Base-by-base conservation (phyloP, 2,888 invertebrate genomes). In the Mamestra brassicae region DNA sequence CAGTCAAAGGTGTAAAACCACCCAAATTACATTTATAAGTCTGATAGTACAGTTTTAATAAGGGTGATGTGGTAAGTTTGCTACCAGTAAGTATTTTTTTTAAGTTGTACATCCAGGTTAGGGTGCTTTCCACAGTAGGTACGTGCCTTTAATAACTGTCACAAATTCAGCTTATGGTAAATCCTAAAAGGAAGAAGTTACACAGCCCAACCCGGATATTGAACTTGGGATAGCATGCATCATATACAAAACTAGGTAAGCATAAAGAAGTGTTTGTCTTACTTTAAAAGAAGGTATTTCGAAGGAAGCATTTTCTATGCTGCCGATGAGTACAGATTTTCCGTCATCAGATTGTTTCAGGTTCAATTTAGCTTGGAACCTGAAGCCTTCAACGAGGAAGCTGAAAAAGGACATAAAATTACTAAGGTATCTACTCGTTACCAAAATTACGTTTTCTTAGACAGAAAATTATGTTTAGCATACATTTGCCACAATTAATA, bases 341-440 rank as follows among this genome's bases (percentile, higher is more conserved):
- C 74, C 87, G 80, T 96, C 90, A 0, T 93, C 93, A 6, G 95
- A 95, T 84, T 94, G 95, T 78, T 90, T 93, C 79, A 96, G 82
- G 81, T 80, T 85, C 7, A 95, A 70, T 74, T 84, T 88, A 3
- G 89, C 93, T 55, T 83, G 84, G 76, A 95, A 86, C 13, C 92
- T 87, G 87, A 95, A 94, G 61, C 81, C 86, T 8, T 94, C 92
- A 0, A 92, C 80, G 63, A 84, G 55, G 87, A 96, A 95, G n/a
- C 96, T 96, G 85, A 70, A 91, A 89, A 38, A 50, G 10, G 26
- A 58, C 4, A 57, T 36, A 36, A 52, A 7, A 26, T 13, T 26
- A 45, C 26, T 45, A 17, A 42, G 17, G 17, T 6, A 50, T 4
- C 47, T 52, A 54, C 7, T n/a, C n/a, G 8, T 26, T 54, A n/a